Conservation (phyloP, 2,797 vertebrate genomes). For the Ctenopoma multispine region DNA sequence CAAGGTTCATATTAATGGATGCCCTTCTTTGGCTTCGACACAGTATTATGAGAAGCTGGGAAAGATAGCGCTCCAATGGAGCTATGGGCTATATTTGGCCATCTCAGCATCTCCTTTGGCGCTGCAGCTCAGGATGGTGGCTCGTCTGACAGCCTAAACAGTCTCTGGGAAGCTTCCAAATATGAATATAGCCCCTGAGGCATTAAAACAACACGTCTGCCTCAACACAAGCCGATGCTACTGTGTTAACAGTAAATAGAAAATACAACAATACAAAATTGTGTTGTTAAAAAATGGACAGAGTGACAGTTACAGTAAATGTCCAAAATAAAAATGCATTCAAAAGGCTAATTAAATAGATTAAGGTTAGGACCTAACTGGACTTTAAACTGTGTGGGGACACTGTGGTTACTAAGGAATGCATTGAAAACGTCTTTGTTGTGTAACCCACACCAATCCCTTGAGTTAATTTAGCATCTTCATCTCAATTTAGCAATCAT, state of each 20-base stretch:
- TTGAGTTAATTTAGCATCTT: neutral
- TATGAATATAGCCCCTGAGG: conserved; percentile 39
- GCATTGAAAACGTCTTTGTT: no score
- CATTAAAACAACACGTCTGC: conserved; percentile 33
- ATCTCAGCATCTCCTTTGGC: conserved; percentile 58
- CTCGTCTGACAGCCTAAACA: conserved; percentile 53
- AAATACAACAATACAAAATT: neutral
- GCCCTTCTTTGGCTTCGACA: conserved; percentile 35
- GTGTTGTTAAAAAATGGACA: neutral
- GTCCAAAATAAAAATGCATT: neutral
- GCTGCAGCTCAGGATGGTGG: conserved; percentile 54
- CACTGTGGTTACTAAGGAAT: no score
- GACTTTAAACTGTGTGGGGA: neutral
- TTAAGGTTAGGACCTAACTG: neutral
- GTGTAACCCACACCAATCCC: neutral
- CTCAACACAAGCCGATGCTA: conserved; percentile 15
- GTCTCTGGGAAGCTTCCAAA: conserved; percentile 45
- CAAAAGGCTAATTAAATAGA: neutral
- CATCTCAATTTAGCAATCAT: neutral
- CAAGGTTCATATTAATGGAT: neutral
- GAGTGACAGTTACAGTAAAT: neutral
- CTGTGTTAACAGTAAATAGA: neutral
- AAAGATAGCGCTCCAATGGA: conserved; percentile 54
- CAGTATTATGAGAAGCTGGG: conserved; percentile 35
- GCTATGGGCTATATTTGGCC: conserved; percentile 71